Conservation (phyloP, 2,888 invertebrate genomes). For the Ormyrus rosae region DNA sequence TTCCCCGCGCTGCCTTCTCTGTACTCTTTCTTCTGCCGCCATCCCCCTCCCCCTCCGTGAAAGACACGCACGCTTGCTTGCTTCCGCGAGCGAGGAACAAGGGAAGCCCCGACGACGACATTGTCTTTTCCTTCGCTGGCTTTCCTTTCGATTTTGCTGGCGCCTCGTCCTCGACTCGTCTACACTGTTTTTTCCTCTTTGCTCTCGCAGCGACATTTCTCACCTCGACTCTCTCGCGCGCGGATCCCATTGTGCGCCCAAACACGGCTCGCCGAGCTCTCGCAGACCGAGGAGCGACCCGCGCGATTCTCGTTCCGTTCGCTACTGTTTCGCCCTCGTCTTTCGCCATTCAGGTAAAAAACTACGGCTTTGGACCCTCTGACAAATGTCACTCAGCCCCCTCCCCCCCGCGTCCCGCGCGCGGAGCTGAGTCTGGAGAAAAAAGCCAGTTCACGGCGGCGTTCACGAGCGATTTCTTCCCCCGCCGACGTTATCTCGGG, state of each 20-base stretch:
- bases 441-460: constrained; percentile 21
- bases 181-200: not conserved
- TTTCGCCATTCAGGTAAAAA: constrained; percentile 38
- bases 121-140: constrained; percentile 39
- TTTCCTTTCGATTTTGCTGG: constrained; percentile 52
- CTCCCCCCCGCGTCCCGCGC: not conserved
- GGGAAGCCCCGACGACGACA: constrained; percentile 16
- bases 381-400: constrained; percentile 41
- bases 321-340: not conserved
- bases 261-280: constrained; percentile 18
- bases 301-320: constrained; percentile 36
- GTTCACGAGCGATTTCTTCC: constrained; percentile 34
- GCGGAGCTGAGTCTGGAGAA: not conserved
- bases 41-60: not conserved
- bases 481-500: constrained; percentile 22
- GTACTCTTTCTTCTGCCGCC: no score
- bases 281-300: not conserved
- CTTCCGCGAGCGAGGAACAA: constrained; percentile 26
- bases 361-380: constrained; percentile 3
- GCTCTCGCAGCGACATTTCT: constrained; percentile 43
- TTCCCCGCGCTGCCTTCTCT: not conserved
- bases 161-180: constrained; percentile 4
- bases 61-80: constrained; percentile 27
- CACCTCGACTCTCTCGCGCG: constrained; percentile 24
- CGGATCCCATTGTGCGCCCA: constrained; percentile 47